Conservation (phyloP, 2,797 vertebrate species). For the Synaphobranchus kaupii region DNA sequence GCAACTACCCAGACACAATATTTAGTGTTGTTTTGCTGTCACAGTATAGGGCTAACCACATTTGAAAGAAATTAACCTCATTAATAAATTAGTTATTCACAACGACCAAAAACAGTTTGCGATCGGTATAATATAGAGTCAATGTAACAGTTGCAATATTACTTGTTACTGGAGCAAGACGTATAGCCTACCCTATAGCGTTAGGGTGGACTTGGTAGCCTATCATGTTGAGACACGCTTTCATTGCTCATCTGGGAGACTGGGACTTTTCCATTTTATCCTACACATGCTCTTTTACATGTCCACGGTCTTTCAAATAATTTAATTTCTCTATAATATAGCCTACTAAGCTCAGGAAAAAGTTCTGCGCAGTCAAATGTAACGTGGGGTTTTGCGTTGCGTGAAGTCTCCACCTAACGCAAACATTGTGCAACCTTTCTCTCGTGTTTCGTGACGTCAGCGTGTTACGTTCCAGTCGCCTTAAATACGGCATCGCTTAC, state of each 20-base stretch:
- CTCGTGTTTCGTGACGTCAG: constrained; percentile 17
- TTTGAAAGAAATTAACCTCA: background rate
- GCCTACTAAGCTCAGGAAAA: background rate
- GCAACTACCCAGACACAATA: background rate
- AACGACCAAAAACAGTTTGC: background rate
- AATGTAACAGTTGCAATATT: background rate
- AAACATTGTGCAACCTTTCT: background rate
- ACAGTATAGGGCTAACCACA: background rate
- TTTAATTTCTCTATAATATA: background rate
- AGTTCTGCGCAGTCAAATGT: background rate
- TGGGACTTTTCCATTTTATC: background rate
- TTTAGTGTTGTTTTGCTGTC: background rate
- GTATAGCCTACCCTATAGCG: no score
- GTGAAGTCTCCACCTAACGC: background rate
- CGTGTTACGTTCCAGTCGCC: background rate
- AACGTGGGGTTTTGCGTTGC: background rate
- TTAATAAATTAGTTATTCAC: background rate
- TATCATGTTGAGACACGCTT: background rate
- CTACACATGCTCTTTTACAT: background rate
- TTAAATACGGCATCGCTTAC: background rate
- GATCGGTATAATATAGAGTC: background rate
- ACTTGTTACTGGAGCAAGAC: no score
- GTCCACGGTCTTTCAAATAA: background rate
- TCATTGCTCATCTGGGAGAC: background rate
- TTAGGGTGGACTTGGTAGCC: background rate